These are phyloP conservation scores for Sycophila sp. DNA, from an alignment of 1,140 invertebrate species.

Conservation along the genomic window DNA sequence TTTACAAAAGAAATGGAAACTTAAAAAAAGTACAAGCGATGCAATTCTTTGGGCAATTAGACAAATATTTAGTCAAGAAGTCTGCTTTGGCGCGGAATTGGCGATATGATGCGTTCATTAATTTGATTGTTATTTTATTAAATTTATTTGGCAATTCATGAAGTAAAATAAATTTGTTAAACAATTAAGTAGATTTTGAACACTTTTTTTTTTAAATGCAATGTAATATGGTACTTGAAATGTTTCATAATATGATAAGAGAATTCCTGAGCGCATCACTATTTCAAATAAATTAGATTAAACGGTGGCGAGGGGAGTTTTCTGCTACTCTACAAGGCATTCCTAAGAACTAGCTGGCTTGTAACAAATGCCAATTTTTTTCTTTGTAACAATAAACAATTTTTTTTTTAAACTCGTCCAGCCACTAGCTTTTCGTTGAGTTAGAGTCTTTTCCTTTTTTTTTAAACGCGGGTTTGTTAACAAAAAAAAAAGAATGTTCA, in stretches of 20 bases:
- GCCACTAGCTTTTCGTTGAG: constrained; percentile 42
- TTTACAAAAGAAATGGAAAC: background rate
- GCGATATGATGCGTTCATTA: constrained; percentile 43
- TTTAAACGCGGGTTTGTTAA: background rate
- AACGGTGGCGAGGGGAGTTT: constrained; percentile 55
- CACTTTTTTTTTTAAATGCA: background rate
- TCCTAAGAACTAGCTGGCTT: constrained; percentile 57
- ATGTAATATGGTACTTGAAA: background rate
- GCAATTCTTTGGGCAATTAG: constrained; percentile 24
- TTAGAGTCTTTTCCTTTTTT: constrained; percentile 33
- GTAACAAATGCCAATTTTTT: constrained; percentile 27
- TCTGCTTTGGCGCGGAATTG: constrained; percentile 60
- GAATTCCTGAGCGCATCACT: constrained; percentile 22
- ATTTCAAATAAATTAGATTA: constrained; percentile 28
- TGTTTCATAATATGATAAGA: background rate
- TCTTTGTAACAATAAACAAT: no score
- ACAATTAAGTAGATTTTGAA: no score
- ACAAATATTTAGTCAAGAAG: constrained; percentile 54
- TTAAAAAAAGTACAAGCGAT: background rate
- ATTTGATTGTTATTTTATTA: constrained; percentile 15
- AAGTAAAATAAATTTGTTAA: background rate
- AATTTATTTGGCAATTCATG: background rate
- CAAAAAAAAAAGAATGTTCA: no score
- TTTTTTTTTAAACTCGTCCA: constrained; percentile 46
- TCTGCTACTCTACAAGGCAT: constrained; percentile 57